Evolutionary conservation across 2,888 invertebrate genomes (phyloP).

Genomic region (Himalopsyche tibetana): DNA sequence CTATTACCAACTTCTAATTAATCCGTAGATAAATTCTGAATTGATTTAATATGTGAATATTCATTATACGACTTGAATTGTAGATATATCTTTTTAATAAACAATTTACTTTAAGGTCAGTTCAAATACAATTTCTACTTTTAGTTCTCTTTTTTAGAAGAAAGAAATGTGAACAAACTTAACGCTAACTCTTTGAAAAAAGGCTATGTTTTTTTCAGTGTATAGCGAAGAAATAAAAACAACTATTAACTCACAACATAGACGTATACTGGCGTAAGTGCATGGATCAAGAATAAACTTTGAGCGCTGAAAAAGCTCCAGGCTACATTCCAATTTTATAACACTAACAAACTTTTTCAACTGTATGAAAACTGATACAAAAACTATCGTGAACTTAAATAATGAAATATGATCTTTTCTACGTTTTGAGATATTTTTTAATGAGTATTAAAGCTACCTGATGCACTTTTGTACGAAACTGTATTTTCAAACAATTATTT

Average conservation of each 20-base stretch:
- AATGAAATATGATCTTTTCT: too few species aligned
- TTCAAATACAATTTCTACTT: too few species aligned
- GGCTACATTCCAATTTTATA: constrained; percentile 24
- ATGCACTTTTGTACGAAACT: too few species aligned
- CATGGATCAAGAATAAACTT: constrained; percentile 24
- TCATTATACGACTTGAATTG: too few species aligned
- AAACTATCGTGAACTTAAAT: not conserved
- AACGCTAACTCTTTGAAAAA: not conserved
- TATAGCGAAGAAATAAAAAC: constrained; percentile 2
- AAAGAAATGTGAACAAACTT: not conserved
- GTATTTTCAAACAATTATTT: too few species aligned
- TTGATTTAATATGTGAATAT: too few species aligned
- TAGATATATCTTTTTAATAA: too few species aligned
- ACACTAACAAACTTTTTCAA: not conserved
- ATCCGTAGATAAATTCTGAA: not conserved
- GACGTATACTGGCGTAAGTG: constrained; percentile 6
- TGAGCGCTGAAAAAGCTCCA: constrained; percentile 2
- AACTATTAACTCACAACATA: constrained; percentile 12
- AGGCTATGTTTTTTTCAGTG: not conserved
- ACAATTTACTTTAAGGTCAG: too few species aligned
- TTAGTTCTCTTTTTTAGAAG: not conserved
- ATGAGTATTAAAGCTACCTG: too few species aligned
- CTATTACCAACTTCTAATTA: too few species aligned
- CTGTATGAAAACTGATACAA: constrained; percentile 11
- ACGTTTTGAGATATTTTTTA: too few species aligned